Base-by-base conservation (phyloP, 2,797 vertebrate species). In the Nyctibius grandis region DNA sequence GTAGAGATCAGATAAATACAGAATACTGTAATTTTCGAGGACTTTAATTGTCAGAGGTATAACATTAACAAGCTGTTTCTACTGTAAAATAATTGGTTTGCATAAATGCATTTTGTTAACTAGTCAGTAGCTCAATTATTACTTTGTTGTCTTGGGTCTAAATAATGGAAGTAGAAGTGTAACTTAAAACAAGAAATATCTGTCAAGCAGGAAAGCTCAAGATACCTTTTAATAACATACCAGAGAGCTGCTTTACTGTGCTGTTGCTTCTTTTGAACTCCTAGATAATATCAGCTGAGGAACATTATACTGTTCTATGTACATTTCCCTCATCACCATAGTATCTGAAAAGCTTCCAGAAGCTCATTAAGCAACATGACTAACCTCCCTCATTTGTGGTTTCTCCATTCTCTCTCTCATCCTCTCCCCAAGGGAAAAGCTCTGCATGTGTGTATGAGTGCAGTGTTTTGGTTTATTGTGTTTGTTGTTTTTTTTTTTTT, bases 151-250 rank as follows among this genome's bases (percentile, higher is more conserved):
- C 82, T 84, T 91, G 57, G 57, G 68, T 72, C 60, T 96, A 81
- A 95, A 91, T 91, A 88, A 88, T 89, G 89, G 87, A 94, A 91
- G 47, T 73, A 81, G 89, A 93, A 89, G 57, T 47, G 57, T 80
- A 96, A 91, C 76, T 89, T 89, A 67, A 95, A 97, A 92, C 95
- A 83, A 96, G 95, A 96, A 96, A 93, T 96, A 88, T 95, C 96
- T 94, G 95, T 95, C 82, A 93, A 93, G 73, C 95, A 95, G 65
- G 94, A 96, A 94, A 94, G 69, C 91, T 95, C 57, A 57, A 78
- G 47, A 78, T 91, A 64, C 70, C 63, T 86, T 89, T 95, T 95
- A 95, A 93, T 93, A 96, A 94, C 60, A 86, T 44, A 86, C 45
- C 65, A 88, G 85, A 50, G 50, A 95, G 65, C 34, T 89, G 68